Evolutionary conservation across 2,113 vertebrate species (phyloP), one percentile per base, ranked within the genome.

Genomic region (Urocolius indicus): DNA sequence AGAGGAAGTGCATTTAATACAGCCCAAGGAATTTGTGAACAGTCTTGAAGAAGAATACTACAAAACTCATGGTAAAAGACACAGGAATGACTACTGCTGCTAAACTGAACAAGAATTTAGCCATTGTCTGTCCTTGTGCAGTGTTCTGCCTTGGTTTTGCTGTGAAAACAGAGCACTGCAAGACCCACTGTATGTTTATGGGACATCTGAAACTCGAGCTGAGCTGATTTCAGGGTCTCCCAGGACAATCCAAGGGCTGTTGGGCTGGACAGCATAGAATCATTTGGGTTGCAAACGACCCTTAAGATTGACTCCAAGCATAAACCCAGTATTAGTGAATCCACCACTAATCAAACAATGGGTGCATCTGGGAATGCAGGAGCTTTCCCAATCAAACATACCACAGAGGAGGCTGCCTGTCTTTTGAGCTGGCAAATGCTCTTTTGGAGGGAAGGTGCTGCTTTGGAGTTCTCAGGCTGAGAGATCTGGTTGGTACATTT

Each of bases 71-170:
- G 45, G 24, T 48, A 45, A 57, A 65, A 80, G 43, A 66, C 34
- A 16, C 20, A 9, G 52, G 68, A 66, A 17, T 38, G n/a, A 6
- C 38, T 5, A 1, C 13, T 27, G 51, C 22, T 59, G 49, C 68
- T 66, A 14, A 75, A n/a, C 46, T 32, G 46, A 79, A 15, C 9
- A 10, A 16, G 29, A 12, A 36, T 24, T 45, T 4, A 38, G 46
- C 27, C 10, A 0, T 22, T 26, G 29, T 11, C 27, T 22, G 49
- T 55, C 1, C 38, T 41, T 22, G 18, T 3, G 2, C 16, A 14
- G 45, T 2, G 0, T 49, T 34, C 59, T 36, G 30, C 67, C 48
- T 46, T 26, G 55, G 49, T 49, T 59, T 52, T 1, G 13, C 55
- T 41, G 24, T 24, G 71, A 61, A 58, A 81, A 65, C 1, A 4